phyloP scores from a whole-genome alignment of 2,888 invertebrate genomes.

The Stenoptilia bipunctidactyla region DNA sequence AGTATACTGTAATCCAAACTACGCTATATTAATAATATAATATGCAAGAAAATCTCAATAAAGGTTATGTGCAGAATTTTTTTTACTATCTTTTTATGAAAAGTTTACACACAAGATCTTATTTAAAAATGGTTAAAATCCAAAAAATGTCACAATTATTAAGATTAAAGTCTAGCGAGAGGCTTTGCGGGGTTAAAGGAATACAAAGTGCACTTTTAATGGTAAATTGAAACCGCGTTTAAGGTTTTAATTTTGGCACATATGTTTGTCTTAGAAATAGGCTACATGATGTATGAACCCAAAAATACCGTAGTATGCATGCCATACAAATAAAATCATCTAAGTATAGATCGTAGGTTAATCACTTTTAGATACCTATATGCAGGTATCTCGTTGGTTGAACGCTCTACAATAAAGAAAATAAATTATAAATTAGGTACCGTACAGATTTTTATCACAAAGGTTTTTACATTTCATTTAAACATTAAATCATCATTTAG shows the following conservation, averaged over 20 bases:
- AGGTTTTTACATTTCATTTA: too few relatives aligned
- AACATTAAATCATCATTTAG: too few relatives aligned
- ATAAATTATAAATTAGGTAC: too few relatives aligned
- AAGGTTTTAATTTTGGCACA: constrained; percentile 18
- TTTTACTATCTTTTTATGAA: constrained; percentile 14
- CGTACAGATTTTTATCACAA: too few relatives aligned
- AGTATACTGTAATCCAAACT: constrained; percentile 60
- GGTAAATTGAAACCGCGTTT: constrained; percentile 3
- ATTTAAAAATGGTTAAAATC: constrained; percentile 30
- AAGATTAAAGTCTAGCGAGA: constrained; percentile 32
- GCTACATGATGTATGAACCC: too few relatives aligned
- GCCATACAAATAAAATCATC: too few relatives aligned
- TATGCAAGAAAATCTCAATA: constrained; percentile 55
- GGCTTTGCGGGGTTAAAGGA: constrained; percentile 31
- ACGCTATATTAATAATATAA: constrained; percentile 54
- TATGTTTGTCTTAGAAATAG: too few relatives aligned
- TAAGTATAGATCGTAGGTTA: too few relatives aligned
- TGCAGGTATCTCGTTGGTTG: too few relatives aligned
- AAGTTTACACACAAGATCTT: constrained; percentile 28
- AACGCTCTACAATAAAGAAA: too few relatives aligned
- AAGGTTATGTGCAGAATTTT: constrained; percentile 31
- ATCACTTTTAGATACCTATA: too few relatives aligned
- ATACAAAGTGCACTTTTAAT: constrained; percentile 39
- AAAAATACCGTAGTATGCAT: too few relatives aligned
- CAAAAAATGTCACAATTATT: constrained; percentile 18